Conservation (phyloP, 2,797 vertebrate species). For the Aldrovandia affinis region DNA sequence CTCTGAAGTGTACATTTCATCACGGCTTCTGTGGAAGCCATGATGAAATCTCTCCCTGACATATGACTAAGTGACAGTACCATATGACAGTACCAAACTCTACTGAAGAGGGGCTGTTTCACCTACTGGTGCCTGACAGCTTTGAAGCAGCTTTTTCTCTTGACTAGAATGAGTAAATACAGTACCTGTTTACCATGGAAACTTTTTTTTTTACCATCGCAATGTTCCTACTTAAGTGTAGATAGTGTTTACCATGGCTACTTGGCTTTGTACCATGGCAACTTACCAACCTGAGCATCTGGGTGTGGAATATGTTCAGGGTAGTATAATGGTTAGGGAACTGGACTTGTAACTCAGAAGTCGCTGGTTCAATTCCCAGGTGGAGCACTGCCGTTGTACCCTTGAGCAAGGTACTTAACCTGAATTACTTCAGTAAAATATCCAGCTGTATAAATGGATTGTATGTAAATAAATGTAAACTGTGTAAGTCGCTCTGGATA, state of each 20-base stretch:
- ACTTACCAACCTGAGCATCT: background rate
- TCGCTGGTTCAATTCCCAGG: no score
- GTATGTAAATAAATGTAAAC: no score
- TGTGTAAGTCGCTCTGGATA: no score
- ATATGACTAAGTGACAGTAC: background rate
- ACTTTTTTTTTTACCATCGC: no score
- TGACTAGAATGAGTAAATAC: background rate
- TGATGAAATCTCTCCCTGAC: background rate
- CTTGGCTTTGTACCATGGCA: background rate
- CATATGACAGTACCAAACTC: background rate
- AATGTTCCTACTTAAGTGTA: background rate
- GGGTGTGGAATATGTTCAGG: background rate
- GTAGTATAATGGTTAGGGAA: no score
- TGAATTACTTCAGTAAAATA: no score
- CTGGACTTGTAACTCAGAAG: no score
- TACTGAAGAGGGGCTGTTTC: background rate
- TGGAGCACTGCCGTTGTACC: no score
- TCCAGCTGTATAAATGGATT: no score
- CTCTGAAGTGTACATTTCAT: background rate
- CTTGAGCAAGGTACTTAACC: no score
- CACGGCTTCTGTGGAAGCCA: background rate
- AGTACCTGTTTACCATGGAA: conserved; percentile 10
- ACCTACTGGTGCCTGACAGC: background rate
- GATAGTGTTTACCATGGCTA: background rate
- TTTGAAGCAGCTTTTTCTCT: background rate